A percentile compares a stretch with the other conserved stretches of the same genome.
These are phyloP conservation scores for Aproaerema taeniolella DNA, from an alignment of 2,888 invertebrate species.

Conservation along the genomic window DNA sequence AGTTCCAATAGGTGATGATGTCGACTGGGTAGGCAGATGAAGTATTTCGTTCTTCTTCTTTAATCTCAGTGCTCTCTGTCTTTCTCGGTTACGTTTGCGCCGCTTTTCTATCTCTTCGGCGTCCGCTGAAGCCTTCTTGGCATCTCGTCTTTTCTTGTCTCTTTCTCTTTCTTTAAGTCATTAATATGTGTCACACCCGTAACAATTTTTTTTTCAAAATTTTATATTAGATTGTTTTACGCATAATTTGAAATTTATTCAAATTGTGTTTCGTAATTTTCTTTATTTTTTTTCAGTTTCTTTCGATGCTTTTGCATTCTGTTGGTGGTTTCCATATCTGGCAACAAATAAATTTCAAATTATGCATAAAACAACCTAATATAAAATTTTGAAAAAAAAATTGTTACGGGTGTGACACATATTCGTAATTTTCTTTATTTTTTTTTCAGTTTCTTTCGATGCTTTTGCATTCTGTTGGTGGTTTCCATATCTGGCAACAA, in stretches of 20 bases:
- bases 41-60: background rate
- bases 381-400: too few species aligned
- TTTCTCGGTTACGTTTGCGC: background rate
- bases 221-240: too few species aligned
- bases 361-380: too few species aligned
- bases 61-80: background rate
- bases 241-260: too few species aligned
- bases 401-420: too few species aligned
- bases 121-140: slow-evolving; percentile 6
- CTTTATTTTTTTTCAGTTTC: slow-evolving; percentile 9
- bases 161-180: slow-evolving; percentile 10
- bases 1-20: background rate
- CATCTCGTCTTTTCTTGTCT: slow-evolving; percentile 8
- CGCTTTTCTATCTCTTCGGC: slow-evolving; percentile 6
- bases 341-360: too few species aligned
- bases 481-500: slow-evolving; percentile 1
- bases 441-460: slow-evolving; percentile 11
- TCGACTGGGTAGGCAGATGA: too few species aligned
- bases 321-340: slow-evolving; percentile 2
- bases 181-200: too few species aligned
- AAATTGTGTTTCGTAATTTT: slow-evolving; percentile 11
- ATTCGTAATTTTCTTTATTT: slow-evolving; percentile 8
- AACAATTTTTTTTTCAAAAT: too few species aligned
- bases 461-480: slow-evolving; percentile 9
- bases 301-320: slow-evolving; percentile 11